Percentiles rank a stretch among this genome's conserved stretches.
Evolutionary conservation across 2,113 vertebrate genomes (phyloP).

Genomic region (Lipophrys pholis): DNA sequence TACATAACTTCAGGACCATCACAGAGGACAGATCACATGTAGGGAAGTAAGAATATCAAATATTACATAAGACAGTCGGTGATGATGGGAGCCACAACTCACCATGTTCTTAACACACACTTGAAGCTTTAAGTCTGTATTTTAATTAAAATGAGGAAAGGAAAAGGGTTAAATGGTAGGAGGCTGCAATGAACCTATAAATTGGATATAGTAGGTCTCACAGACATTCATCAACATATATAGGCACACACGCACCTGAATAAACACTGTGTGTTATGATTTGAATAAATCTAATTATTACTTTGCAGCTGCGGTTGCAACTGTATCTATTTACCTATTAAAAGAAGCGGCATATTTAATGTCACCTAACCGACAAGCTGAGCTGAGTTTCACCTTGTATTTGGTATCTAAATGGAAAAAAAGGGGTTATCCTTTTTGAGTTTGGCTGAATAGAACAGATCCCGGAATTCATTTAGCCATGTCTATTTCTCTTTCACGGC

Average conservation of each 20-base stretch:
- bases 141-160: constrained; percentile 10
- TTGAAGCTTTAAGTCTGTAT: constrained; percentile 7
- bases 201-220: not conserved
- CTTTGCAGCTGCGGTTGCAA: constrained; percentile 14
- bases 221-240: constrained; percentile 23
- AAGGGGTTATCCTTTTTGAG: constrained; percentile 69
- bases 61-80: constrained; percentile 37
- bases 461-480: constrained; percentile 74
- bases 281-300: constrained; percentile 49
- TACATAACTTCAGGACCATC: constrained; percentile 23
- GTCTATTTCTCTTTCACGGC: constrained; percentile 72
- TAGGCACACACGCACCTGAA: not conserved
- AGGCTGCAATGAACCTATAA: not conserved
- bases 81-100: constrained; percentile 10
- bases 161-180: constrained; percentile 19
- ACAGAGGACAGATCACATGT: constrained; percentile 25
- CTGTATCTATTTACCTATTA: constrained; percentile 44
- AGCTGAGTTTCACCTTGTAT: constrained; percentile 66
- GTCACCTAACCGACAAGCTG: constrained; percentile 49
- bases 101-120: constrained; percentile 18
- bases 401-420: constrained; percentile 66
- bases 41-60: constrained; percentile 45
- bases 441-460: constrained; percentile 71
- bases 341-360: constrained; percentile 58
- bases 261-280: not conserved